Evolutionary conservation across 2,888 invertebrate genomes (phyloP), one percentile per base, ranked within the genome.

Genomic region (Calameuta pallipes): DNA sequence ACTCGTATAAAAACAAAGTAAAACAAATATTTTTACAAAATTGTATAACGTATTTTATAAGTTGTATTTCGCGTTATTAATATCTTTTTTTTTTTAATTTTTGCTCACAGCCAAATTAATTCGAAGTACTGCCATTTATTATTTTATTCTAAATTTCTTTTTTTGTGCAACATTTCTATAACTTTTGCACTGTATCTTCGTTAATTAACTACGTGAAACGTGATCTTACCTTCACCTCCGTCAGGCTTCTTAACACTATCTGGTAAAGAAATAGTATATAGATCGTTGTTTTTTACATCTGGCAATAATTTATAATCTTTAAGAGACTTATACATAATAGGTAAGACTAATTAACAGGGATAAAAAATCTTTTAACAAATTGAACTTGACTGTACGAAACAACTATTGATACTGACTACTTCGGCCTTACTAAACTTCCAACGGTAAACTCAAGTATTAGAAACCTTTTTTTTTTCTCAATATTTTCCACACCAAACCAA

Each of bases 251-350:
- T 71, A 71, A 71, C 71, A 23, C 15, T 75, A 68, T 75, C 75
- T 13, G 75, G 76, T 30, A 78, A 56, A 36, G 75, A 75, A 78
- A 78, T 78, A 12, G 76, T 76, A 36, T 75, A 78, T 33, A 78
- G 37, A 77, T 76, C 69, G 31, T 73, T 74, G 34, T 69, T 75
- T 30, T 78, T 78, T n/a, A 41, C 56, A n/a, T 75, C 69, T 68
- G 78, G 56, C 23, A 76, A 73, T 36, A 73, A 69, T 41, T 76
- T 73, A 73, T 37, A 77, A 37, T 75, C 41, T 73, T 78, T 78
- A 4, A 78, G 30, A 68, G 78, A 75, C 33, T 78, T 75, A 76
- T 78, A 78, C 78, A 78, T 78, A 78, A 71, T 78, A 77, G 9
- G 23, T 56, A 23, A 23, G 9, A 56, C 56, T 56, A 56, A 56